Base-by-base conservation (phyloP, 2,113 vertebrate species). In the Ranitomeya imitator region DNA sequence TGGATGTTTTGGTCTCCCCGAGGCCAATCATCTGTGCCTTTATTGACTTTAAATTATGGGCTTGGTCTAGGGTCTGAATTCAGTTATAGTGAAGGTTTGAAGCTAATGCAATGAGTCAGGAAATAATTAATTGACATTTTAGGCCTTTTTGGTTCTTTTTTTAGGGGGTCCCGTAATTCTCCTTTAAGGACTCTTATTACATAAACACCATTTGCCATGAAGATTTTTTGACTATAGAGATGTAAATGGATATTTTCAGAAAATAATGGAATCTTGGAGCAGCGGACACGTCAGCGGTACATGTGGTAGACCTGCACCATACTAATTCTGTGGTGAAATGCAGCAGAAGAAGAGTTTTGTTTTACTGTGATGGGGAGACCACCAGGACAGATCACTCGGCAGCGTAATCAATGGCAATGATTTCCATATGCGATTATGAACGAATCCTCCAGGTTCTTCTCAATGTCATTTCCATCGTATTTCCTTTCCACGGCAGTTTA, bases 361-460 rank as follows among this genome's bases (percentile, higher is more conserved):
- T 83, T 88, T 19, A 54, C 69, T 54, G 55, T 45, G 69, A 76
- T 76, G 57, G 65, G 26, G 59, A 60, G 86, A 88, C 86, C 86
- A 88, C 86, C 86, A 88, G 71, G 86, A 84, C 60, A 84, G 87
- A 88, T 84, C 59, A 84, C 55, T 83, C 79, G 21, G 81, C 61
- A 84, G 81, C 71, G 57, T 55, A 83, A 88, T 84, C 87, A 88
- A 88, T 88, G 87, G 26, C 87, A 84, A 88, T 88, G 81, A 67
- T 79, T 83, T 88, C 71, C 87, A 88, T 84, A 88, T 88, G 87
- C 18, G 54, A 88, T 84, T 51, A 57, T 77, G 81, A 84, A 88
- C 78, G 54, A 77, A 88, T 84, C 80, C 74, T 45, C 55, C 63
- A 71, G 57, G 61, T 77, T 83, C 54, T 10, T 19, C 16, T 83